A percentile compares a stretch with the other conserved stretches of the same genome.
Evolutionary conservation across 2,888 invertebrate genomes (phyloP).

Genomic region (Leptinotarsa peninsularis): DNA sequence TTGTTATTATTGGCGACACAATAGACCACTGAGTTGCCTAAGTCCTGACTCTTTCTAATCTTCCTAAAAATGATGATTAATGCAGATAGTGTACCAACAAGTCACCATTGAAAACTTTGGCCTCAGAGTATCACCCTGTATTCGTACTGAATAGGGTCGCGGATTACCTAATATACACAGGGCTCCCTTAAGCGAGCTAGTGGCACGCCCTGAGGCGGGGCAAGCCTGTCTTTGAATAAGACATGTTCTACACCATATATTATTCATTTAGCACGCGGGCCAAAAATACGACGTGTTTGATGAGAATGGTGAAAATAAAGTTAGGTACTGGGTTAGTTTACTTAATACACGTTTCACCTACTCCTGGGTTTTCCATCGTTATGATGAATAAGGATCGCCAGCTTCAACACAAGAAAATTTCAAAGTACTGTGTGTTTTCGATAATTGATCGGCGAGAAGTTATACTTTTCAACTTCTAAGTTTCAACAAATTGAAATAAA

Average conservation of each 20-base stretch:
- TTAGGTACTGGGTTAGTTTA: neutral
- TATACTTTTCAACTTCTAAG: no score
- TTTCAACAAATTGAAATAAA: no score
- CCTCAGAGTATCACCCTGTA: slow-evolving; percentile 31
- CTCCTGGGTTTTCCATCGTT: neutral
- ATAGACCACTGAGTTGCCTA: no score
- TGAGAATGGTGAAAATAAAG: slow-evolving; percentile 15
- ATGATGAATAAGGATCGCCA: neutral
- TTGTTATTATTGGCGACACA: no score
- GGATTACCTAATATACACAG: slow-evolving; percentile 32
- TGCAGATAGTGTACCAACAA: neutral
- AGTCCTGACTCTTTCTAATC: no score
- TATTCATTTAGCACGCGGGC: slow-evolving; percentile 56
- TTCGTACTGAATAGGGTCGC: slow-evolving; percentile 27
- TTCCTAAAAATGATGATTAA: neutral
- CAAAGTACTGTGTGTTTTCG: no score
- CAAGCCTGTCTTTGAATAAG: slow-evolving; percentile 60
- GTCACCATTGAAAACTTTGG: neutral
- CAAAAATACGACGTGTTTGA: slow-evolving; percentile 14
- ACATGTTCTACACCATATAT: slow-evolving; percentile 61
- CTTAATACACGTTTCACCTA: neutral
- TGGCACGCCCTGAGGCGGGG: slow-evolving; percentile 62
- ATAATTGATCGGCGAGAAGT: no score
- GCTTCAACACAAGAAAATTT: neutral
- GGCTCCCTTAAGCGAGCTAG: slow-evolving; percentile 54